phyloP scores from a whole-genome alignment of 2,888 invertebrate species.

The Halictus ligatus region DNA sequence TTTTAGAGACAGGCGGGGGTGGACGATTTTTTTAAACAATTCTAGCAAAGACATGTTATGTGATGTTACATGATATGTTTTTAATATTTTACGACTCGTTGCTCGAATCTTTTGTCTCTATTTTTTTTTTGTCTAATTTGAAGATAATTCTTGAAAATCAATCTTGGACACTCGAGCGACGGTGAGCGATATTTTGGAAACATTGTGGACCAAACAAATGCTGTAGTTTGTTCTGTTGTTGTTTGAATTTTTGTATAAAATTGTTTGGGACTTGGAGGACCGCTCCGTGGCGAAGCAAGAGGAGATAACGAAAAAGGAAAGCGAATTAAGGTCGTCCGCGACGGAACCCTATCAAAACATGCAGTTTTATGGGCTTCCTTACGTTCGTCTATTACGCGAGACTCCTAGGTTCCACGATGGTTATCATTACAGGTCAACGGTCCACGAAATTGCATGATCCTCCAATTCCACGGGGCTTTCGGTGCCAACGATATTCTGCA shows the following conservation, averaged over 20 bases:
- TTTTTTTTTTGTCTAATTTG: no score
- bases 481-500: constrained; percentile 44
- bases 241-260: neutral
- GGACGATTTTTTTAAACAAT: no score
- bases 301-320: constrained; percentile 16
- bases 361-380: constrained; percentile 59
- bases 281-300: neutral
- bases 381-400: constrained; percentile 64
- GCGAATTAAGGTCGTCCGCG: constrained; percentile 37
- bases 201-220: neutral
- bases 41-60: no score
- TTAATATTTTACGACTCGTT: no score
- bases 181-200: neutral
- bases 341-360: constrained; percentile 53
- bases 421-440: constrained; percentile 80
- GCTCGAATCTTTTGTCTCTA: no score
- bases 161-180: no score
- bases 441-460: constrained; percentile 80
- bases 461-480: constrained; percentile 64
- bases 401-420: constrained; percentile 76
- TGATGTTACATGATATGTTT: no score
- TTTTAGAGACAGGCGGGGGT: no score
- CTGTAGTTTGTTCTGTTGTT: neutral
- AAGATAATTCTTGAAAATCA: no score
- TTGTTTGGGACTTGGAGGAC: neutral